A percentile compares a stretch with the other conserved stretches of the same genome.
Evolutionary conservation across 1,140 invertebrate genomes (phyloP).

Genomic region (Lasioglossum albipes): DNA sequence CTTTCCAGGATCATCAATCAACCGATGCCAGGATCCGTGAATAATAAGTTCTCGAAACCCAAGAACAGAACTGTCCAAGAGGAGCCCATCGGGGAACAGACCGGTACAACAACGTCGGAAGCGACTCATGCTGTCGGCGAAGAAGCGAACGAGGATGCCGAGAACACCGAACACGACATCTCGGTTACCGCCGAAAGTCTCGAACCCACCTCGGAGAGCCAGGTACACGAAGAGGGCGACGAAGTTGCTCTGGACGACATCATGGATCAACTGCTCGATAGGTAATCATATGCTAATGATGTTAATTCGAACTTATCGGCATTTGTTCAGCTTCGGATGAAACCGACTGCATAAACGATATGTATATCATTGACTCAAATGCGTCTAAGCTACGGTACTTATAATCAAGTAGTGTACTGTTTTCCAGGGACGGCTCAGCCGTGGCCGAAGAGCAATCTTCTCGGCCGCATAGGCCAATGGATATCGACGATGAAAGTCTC

Average conservation of each 20-base stretch:
- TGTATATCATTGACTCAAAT: constrained; percentile 26
- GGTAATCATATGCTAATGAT: constrained; percentile 70
- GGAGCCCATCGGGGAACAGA: constrained; percentile 73
- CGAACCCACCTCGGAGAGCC: constrained; percentile 81
- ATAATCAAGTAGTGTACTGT: constrained; percentile 79
- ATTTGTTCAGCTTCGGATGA: not conserved
- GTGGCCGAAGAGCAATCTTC: constrained; percentile 75
- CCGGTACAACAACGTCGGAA: constrained; percentile 81
- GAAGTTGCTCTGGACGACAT: constrained; percentile 84
- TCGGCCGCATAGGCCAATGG: constrained; percentile 77
- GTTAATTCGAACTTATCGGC: not conserved
- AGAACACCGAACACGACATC: constrained; percentile 85
- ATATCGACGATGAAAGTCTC: constrained; percentile 78
- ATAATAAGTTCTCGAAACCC: constrained; percentile 79
- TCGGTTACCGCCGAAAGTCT: constrained; percentile 83
- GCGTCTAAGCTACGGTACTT: constrained; percentile 67
- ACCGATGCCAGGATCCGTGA: constrained; percentile 79
- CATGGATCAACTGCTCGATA: constrained; percentile 85
- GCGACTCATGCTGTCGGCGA: constrained; percentile 83
- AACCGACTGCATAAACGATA: constrained; percentile 15
- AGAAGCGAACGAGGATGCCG: constrained; percentile 84
- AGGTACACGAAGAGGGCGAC: constrained; percentile 80
- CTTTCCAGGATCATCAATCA: constrained; percentile 90
- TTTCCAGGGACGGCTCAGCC: constrained; percentile 77
- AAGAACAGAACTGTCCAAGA: constrained; percentile 76